Conservation (phyloP, 2,113 vertebrate genomes). For the Syngnathoides biaculeatus region DNA sequence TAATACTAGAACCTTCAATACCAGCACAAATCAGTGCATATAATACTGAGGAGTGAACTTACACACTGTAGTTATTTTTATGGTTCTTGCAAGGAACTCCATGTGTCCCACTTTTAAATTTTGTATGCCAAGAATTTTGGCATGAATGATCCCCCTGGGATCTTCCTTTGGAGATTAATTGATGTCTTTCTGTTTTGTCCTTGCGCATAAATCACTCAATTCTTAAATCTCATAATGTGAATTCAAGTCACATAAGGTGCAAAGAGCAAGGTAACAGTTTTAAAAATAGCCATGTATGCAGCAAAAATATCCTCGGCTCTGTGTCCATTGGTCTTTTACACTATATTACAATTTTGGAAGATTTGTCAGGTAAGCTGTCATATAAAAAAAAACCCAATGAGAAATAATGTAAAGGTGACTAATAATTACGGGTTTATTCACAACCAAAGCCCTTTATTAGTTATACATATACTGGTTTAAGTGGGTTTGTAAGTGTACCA, state of each 20-base stretch:
- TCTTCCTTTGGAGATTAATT: slow-evolving; percentile 3
- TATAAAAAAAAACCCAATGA: not conserved
- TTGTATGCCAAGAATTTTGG: not conserved
- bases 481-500: too few relatives aligned
- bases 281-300: slow-evolving; percentile 1
- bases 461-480: too few relatives aligned
- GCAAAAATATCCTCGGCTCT: slow-evolving; percentile 1
- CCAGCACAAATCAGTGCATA: not conserved
- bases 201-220: slow-evolving; percentile 3
- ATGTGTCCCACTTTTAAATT: not conserved
- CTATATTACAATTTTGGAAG: not conserved
- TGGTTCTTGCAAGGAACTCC: not conserved
- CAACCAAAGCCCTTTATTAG: too few relatives aligned
- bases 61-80: not conserved
- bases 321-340: not conserved
- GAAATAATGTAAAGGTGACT: too few relatives aligned
- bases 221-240: not conserved
- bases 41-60: not conserved
- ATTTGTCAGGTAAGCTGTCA: not conserved
- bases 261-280: not conserved
- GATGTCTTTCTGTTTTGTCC: not conserved
- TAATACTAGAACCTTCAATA: not conserved
- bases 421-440: not conserved
- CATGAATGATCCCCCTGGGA: not conserved
- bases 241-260: not conserved